Evolutionary conservation across 2,888 invertebrate genomes (phyloP).

Genomic region (Tenthredo amoena): DNA sequence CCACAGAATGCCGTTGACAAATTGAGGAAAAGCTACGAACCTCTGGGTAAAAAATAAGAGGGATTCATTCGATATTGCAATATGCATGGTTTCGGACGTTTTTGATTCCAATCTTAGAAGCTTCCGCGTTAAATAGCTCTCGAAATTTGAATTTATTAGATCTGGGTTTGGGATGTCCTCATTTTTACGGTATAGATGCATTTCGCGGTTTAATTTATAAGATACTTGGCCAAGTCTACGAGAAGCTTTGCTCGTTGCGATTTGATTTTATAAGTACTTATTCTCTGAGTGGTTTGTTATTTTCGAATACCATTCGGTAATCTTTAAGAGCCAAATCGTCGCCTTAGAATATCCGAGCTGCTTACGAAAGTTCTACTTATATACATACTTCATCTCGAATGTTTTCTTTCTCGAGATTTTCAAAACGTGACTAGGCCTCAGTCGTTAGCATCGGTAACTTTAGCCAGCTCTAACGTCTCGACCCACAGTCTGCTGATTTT

Average conservation of each 20-base stretch:
- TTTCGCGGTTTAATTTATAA: neutral
- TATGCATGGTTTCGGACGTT: neutral
- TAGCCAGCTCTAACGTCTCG: neutral
- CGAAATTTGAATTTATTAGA: conserved; percentile 22
- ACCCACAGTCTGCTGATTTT: neutral
- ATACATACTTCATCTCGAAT: neutral
- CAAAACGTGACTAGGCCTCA: neutral
- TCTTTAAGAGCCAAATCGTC: conserved; percentile 3
- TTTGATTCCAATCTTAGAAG: neutral
- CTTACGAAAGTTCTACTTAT: neutral
- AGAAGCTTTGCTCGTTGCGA: neutral
- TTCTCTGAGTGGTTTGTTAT: conserved; percentile 33
- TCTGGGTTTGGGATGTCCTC: neutral
- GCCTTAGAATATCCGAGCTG: neutral
- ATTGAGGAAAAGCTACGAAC: conserved; percentile 16
- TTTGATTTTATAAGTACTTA: neutral
- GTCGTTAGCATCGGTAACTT: conserved; percentile 8
- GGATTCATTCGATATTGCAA: conserved; percentile 9
- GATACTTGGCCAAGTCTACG: neutral
- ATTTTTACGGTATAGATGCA: neutral
- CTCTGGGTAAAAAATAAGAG: neutral
- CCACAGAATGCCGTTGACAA: conserved; percentile 24
- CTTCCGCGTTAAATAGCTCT: neutral
- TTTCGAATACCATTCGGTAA: neutral
- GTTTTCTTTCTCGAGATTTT: conserved; percentile 12